A percentile compares a stretch with the other conserved stretches of the same genome.
Evolutionary conservation across 2,113 vertebrate species (phyloP).

Genomic region (Cepphus grylle): DNA sequence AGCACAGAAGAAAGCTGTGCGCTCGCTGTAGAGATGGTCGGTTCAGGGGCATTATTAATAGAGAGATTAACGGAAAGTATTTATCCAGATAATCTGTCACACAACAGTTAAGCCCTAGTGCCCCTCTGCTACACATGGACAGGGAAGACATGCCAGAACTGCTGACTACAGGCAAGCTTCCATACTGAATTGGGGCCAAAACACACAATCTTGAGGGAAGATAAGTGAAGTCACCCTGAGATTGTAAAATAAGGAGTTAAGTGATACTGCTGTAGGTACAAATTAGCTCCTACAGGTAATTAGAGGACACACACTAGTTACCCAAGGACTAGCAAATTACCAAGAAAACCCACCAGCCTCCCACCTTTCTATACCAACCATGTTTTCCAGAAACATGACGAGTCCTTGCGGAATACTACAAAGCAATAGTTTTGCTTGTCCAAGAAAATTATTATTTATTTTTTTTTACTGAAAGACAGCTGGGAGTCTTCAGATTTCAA

Average conservation of each 20-base stretch:
- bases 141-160: not conserved
- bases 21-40: not conserved
- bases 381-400: not conserved
- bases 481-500: conserved; percentile 65
- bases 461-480: conserved; percentile 39
- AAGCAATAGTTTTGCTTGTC: not conserved
- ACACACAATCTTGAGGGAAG: not conserved
- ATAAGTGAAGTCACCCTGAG: not conserved
- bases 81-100: not conserved
- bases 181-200: accelerated
- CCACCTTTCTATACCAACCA: not conserved
- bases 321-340: not conserved
- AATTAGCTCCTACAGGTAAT: not conserved
- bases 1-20: not conserved
- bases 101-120: not conserved
- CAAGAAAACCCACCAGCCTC: not conserved
- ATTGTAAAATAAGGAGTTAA: not conserved
- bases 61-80: not conserved
- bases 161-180: not conserved
- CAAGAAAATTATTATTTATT: not conserved
- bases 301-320: not conserved
- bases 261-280: accelerated
- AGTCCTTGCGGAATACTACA: not conserved
- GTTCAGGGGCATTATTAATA: not conserved
- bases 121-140: not conserved